Conservation (phyloP, 1,140 invertebrate genomes). For the Zeugodacus cucurbitae region DNA sequence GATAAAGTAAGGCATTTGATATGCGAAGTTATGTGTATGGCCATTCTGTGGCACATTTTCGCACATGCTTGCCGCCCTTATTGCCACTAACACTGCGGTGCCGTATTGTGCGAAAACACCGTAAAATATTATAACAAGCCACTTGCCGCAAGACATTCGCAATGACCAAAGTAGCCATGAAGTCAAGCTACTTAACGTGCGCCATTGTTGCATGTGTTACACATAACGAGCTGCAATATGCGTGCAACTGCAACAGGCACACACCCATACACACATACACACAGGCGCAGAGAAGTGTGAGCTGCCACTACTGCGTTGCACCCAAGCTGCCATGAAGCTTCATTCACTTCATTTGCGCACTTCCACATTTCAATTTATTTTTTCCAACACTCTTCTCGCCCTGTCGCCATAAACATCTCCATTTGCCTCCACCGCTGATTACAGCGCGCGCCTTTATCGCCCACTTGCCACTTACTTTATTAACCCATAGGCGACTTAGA, state of each 20-base stretch:
- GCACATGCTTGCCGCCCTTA: not conserved
- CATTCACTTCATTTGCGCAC: not conserved
- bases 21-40: slow-evolving; percentile 1
- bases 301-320: not conserved
- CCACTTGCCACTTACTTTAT: slow-evolving; percentile 9
- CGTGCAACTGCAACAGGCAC: not conserved
- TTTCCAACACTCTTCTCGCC: not conserved
- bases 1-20: not conserved
- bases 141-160: not conserved
- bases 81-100: not conserved
- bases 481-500: slow-evolving; percentile 16
- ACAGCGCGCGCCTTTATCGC: not conserved
- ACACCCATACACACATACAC: not conserved
- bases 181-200: not conserved
- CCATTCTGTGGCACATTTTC: slow-evolving; percentile 12
- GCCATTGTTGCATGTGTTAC: not conserved
- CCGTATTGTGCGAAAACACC: not conserved
- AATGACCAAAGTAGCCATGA: not conserved
- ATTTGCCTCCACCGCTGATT: not conserved
- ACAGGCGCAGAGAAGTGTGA: not conserved
- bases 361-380: too few relatives aligned
- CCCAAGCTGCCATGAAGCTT: too few relatives aligned
- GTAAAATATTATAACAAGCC: slow-evolving; percentile 11
- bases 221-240: not conserved
- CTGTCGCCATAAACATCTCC: slow-evolving; percentile 8